Conservation (phyloP, 2,797 vertebrate genomes). For the Anableps anableps region DNA sequence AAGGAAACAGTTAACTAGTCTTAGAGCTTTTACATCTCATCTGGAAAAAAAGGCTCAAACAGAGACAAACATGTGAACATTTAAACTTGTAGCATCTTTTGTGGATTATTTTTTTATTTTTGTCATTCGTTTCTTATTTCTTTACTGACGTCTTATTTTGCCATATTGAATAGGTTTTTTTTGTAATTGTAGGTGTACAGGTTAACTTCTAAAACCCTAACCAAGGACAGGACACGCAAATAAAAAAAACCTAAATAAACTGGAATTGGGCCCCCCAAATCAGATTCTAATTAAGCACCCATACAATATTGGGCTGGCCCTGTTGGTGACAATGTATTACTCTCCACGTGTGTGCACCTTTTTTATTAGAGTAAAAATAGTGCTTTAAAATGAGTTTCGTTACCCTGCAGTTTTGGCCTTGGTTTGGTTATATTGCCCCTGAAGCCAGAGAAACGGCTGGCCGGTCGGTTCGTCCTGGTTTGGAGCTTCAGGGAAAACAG, state of each 20-base stretch:
- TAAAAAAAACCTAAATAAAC: not conserved
- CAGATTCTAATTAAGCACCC: not conserved
- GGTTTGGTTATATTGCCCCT: slow-evolving; percentile 52
- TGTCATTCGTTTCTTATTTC: not conserved
- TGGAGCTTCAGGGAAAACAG: slow-evolving; percentile 75
- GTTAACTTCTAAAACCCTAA: not conserved
- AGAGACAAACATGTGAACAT: not conserved
- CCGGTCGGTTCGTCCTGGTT: slow-evolving; percentile 64
- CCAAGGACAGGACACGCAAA: not conserved
- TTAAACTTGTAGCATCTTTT: not conserved
- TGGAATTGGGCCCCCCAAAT: not conserved
- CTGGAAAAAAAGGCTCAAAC: not conserved
- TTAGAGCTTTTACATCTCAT: not conserved
- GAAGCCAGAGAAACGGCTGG: slow-evolving; percentile 57
- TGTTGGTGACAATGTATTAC: not conserved
- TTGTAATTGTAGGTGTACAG: not conserved
- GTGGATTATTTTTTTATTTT: not conserved
- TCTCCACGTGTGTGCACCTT: not conserved
- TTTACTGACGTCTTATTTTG: not conserved
- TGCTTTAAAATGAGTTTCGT: not conserved
- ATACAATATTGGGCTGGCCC: not conserved
- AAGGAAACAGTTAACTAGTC: too few species aligned
- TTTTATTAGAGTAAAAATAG: slow-evolving; percentile 8
- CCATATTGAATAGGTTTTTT: not conserved
- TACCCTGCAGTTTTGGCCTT: slow-evolving; percentile 61